Evolutionary conservation across 2,113 vertebrate genomes (phyloP).

Genomic region (Gila orcuttii): DNA sequence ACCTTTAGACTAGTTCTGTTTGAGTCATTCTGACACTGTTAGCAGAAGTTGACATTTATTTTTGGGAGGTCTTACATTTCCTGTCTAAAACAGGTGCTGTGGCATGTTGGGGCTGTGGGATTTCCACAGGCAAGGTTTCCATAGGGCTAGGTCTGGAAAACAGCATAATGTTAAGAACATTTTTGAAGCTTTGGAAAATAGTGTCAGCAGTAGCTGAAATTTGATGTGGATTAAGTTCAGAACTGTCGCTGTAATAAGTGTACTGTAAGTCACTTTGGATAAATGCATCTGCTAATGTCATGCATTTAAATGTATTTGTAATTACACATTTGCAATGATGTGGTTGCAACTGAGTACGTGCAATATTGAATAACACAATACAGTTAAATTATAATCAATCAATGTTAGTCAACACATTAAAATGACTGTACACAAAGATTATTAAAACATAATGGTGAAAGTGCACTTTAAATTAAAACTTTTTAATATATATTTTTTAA

Average conservation of each 20-base stretch:
- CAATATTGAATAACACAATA: not conserved
- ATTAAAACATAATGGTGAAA: not conserved
- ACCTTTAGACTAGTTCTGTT: slow-evolving; percentile 76
- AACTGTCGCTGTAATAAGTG: too few species aligned
- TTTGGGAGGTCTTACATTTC: slow-evolving; percentile 61
- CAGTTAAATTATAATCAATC: not conserved
- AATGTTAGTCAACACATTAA: not conserved
- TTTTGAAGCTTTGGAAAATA: slow-evolving; percentile 2
- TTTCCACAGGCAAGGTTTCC: slow-evolving; percentile 47
- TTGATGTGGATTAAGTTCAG: too few species aligned
- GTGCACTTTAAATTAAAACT: too few species aligned
- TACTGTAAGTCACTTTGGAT: too few species aligned
- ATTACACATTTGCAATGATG: not conserved
- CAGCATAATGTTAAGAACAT: not conserved
- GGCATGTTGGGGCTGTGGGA: slow-evolving; percentile 37
- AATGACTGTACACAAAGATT: not conserved
- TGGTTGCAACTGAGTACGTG: not conserved
- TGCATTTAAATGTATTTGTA: not conserved
- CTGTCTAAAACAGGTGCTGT: slow-evolving; percentile 40
- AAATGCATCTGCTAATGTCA: not conserved
- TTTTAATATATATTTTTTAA: too few species aligned
- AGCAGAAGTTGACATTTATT: slow-evolving; percentile 75
- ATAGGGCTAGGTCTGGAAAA: slow-evolving; percentile 27
- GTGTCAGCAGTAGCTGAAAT: slow-evolving; percentile 1
- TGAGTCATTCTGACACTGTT: slow-evolving; percentile 66